Conservation (phyloP, 2,113 vertebrate genomes). For the Phodopus roborovskii region DNA sequence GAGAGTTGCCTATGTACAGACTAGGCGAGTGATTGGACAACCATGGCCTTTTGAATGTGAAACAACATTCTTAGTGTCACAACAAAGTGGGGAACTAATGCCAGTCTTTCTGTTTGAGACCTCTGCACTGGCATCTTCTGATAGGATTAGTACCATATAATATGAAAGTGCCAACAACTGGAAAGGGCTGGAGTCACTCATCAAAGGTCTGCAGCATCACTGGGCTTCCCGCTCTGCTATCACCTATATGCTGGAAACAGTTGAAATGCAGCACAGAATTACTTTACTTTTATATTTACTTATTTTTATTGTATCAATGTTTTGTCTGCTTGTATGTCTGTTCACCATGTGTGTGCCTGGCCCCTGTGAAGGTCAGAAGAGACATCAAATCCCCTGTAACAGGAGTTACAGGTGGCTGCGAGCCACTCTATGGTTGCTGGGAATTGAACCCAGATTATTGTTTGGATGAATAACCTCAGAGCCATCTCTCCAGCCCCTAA, state of each 20-base stretch:
- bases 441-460: neutral
- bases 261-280: neutral
- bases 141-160: neutral
- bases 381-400: neutral
- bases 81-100: neutral
- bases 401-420: neutral
- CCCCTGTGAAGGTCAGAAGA: neutral
- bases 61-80: conserved; percentile 6
- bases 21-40: neutral
- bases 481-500: neutral
- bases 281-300: neutral
- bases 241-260: neutral
- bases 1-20: neutral
- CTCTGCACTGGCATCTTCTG: conserved; percentile 32
- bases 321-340: neutral
- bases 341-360: neutral
- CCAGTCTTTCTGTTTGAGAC: conserved; percentile 34
- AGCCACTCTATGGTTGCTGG: neutral
- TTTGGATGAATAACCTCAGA: neutral
- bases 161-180: neutral
- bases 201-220: neutral
- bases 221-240: too few relatives aligned
- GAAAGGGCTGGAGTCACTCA: neutral
- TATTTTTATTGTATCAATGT: neutral
- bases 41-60: conserved; percentile 29